These are phyloP conservation scores for Leptinotarsa tumamoca DNA, from an alignment of 2,888 invertebrate species.

Conservation along the genomic window DNA sequence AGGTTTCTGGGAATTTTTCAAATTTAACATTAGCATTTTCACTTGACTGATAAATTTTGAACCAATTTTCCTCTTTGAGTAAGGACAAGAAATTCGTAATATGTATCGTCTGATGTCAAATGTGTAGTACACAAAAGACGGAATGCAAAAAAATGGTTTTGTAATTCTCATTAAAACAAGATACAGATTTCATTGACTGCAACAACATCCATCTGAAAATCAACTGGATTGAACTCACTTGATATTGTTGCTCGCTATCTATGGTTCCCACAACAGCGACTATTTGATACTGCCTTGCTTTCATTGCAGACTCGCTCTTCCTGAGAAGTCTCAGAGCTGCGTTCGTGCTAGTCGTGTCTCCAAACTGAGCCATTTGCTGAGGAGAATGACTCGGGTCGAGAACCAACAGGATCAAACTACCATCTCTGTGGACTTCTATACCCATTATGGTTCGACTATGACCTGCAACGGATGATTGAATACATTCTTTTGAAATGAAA, in stretches of 20 bases:
- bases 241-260: slow-evolving; percentile 79
- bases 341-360: slow-evolving; percentile 70
- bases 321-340: slow-evolving; percentile 76
- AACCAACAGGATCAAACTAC: slow-evolving; percentile 76
- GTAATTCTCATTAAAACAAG: no score
- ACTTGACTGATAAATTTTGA: not conserved
- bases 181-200: no score
- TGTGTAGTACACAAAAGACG: no score
- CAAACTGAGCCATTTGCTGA: slow-evolving; percentile 79
- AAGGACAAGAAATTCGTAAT: slow-evolving; percentile 1
- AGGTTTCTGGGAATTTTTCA: slow-evolving; percentile 6
- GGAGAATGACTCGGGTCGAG: slow-evolving; percentile 89
- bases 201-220: no score
- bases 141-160: no score
- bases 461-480: slow-evolving; percentile 68
- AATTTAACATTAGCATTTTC: slow-evolving; percentile 1
- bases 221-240: slow-evolving; percentile 67
- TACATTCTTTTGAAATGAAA: no score
- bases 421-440: slow-evolving; percentile 80
- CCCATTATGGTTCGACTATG: slow-evolving; percentile 93
- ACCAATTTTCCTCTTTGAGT: not conserved
- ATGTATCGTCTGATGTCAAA: not conserved
- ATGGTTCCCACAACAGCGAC: slow-evolving; percentile 82
- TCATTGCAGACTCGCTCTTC: slow-evolving; percentile 81
- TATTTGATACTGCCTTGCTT: slow-evolving; percentile 88